phyloP scores from a whole-genome alignment of 1,140 invertebrate species.

The Diploscapter pachys region DNA sequence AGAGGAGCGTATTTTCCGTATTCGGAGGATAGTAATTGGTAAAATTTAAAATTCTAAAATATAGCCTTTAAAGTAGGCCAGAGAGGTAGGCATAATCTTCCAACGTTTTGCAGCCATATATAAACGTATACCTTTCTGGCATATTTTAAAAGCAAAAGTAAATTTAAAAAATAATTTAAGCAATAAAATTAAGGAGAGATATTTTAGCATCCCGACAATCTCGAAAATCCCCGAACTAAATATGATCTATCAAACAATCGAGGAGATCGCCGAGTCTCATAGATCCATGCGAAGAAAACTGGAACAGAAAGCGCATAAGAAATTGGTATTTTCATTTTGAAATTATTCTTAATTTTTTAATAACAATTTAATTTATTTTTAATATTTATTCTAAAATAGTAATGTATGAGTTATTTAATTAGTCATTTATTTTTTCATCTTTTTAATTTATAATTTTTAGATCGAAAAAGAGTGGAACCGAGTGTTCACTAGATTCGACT shows the following conservation, averaged over 20 bases:
- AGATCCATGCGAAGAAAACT: conserved; percentile 37
- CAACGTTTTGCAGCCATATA: conserved; percentile 1
- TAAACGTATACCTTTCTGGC: not conserved
- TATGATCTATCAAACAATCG: conserved; percentile 30
- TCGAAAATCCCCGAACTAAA: conserved; percentile 14
- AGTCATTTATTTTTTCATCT: not conserved
- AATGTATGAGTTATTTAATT: too few species aligned
- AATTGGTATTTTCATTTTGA: not conserved
- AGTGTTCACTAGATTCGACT: conserved; percentile 48
- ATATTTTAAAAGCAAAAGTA: conserved; percentile 15
- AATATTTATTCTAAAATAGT: too few species aligned
- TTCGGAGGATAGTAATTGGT: not conserved
- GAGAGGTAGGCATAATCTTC: too few species aligned
- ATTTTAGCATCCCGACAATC: not conserved
- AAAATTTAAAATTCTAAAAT: too few species aligned
- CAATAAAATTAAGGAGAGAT: conserved; percentile 9
- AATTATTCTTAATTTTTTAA: too few species aligned
- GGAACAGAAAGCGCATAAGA: conserved; percentile 30
- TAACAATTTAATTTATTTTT: too few species aligned
- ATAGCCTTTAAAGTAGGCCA: too few species aligned
- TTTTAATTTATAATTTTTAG: conserved; percentile 33
- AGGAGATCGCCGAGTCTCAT: conserved; percentile 47
- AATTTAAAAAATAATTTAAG: conserved; percentile 17
- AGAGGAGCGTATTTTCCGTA: not conserved
- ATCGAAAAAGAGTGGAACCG: conserved; percentile 53